Evolutionary conservation across 2,888 invertebrate species (phyloP).

Genomic region (Diadromus collaris): DNA sequence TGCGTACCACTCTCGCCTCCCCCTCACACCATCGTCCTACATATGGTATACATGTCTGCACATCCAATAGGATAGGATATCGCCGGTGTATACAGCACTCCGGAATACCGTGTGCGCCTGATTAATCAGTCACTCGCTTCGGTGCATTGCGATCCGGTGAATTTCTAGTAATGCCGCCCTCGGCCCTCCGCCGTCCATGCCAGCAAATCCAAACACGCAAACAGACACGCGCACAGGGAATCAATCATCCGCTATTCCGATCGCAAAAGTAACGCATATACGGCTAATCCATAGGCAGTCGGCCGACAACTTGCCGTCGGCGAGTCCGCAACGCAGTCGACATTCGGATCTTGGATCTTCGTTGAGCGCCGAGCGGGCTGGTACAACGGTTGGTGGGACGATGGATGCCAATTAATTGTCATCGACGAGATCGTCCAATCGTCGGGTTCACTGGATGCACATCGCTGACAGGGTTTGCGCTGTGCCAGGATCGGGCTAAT

Average conservation of each 20-base stretch:
- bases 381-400: neutral
- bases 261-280: slow-evolving; percentile 4
- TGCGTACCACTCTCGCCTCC: slow-evolving; percentile 21
- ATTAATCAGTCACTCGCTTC: slow-evolving; percentile 63
- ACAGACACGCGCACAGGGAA: slow-evolving; percentile 23
- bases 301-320: neutral
- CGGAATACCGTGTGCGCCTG: slow-evolving; percentile 46
- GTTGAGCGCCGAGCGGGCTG: neutral
- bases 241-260: slow-evolving; percentile 31
- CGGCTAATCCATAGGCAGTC: neutral
- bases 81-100: slow-evolving; percentile 8
- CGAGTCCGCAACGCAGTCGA: neutral
- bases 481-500: neutral
- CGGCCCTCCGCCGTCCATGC: slow-evolving; percentile 24
- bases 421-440: neutral
- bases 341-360: neutral
- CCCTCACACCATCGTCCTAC: slow-evolving; percentile 28
- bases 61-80: slow-evolving; percentile 10
- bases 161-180: slow-evolving; percentile 56
- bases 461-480: neutral
- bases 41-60: slow-evolving; percentile 39
- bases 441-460: neutral
- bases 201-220: slow-evolving; percentile 41
- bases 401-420: neutral
- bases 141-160: slow-evolving; percentile 58